Evolutionary conservation across 2,113 vertebrate species (phyloP).

Genomic region (Etheostoma spectabile): DNA sequence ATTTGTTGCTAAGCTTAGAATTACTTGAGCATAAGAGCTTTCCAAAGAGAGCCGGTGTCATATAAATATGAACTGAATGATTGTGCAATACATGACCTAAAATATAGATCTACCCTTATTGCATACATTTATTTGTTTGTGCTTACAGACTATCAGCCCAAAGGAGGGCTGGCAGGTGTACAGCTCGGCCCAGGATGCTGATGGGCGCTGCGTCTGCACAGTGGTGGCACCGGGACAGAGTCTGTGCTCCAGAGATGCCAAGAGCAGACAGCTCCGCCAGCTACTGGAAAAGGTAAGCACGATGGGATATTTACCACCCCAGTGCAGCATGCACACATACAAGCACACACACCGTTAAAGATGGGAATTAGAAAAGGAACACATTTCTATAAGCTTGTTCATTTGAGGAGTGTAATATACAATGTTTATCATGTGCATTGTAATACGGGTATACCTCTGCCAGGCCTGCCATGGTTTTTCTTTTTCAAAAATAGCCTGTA

Average conservation of each 20-base stretch:
- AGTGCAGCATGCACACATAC: not conserved
- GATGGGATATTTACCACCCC: not conserved
- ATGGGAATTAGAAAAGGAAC: not conserved
- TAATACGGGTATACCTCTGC: not conserved
- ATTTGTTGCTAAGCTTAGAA: not conserved
- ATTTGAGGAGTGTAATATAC: not conserved
- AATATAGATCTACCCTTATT: not conserved
- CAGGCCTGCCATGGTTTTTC: slow-evolving; percentile 10
- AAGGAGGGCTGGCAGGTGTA: slow-evolving; percentile 99
- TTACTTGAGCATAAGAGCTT: not conserved
- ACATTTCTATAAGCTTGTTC: not conserved
- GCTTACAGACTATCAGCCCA: slow-evolving; percentile 92
- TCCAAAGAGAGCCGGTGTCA: not conserved
- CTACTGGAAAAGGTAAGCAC: slow-evolving; percentile 95
- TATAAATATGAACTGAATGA: not conserved
- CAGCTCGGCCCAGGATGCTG: slow-evolving; percentile 97
- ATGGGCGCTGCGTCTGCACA: slow-evolving; percentile 97
- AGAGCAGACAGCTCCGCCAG: slow-evolving; percentile 95
- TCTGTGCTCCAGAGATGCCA: slow-evolving; percentile 96
- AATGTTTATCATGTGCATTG: slow-evolving; percentile 7
- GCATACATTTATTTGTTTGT: slow-evolving; percentile 15
- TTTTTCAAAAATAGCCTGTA: slow-evolving; percentile 18
- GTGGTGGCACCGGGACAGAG: slow-evolving; percentile 98
- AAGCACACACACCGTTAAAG: slow-evolving; percentile 8
- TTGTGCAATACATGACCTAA: not conserved